phyloP scores from a whole-genome alignment of 2,888 invertebrate genomes.

The Alviniconcha strummeri region DNA sequence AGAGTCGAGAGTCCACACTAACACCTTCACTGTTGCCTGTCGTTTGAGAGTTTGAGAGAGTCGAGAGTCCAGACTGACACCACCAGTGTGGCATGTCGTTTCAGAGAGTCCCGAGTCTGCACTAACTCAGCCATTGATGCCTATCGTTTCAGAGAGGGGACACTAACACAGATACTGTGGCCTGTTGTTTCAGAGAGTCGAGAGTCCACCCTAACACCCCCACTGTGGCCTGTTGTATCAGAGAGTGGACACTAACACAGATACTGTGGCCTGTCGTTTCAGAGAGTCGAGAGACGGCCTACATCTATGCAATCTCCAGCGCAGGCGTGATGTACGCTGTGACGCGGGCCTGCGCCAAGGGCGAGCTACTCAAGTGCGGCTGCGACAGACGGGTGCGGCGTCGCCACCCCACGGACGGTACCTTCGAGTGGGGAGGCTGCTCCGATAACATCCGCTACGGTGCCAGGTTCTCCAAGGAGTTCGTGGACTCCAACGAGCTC shows the following conservation, averaged over 20 bases:
- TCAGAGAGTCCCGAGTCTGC: too few species aligned
- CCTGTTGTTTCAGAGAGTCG: too few species aligned
- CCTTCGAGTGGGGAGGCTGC: slow-evolving; percentile 91
- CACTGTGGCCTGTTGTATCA: too few species aligned
- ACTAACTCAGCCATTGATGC: too few species aligned
- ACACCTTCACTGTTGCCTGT: not conserved
- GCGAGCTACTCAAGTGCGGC: slow-evolving; percentile 88
- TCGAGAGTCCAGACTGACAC: too few species aligned
- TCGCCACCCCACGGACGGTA: slow-evolving; percentile 80
- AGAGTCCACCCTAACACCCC: too few species aligned
- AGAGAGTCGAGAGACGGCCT: slow-evolving; percentile 93
- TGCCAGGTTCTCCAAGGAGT: slow-evolving; percentile 88
- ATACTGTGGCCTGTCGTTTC: slow-evolving; percentile 49
- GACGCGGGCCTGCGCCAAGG: slow-evolving; percentile 84
- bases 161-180: too few species aligned
- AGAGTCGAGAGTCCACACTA: slow-evolving; percentile 81
- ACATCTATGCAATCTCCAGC: slow-evolving; percentile 90
- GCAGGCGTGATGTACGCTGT: slow-evolving; percentile 92
- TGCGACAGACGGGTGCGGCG: slow-evolving; percentile 87
- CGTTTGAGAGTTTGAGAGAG: too few species aligned
- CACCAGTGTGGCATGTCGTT: too few species aligned
- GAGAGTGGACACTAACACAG: not conserved
- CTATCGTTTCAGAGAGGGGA: not conserved
- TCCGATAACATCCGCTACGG: slow-evolving; percentile 86
- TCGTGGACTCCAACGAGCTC: slow-evolving; percentile 88